Base-by-base conservation (phyloP, 92 coral and sea anemone genomes). In the Nematostella vectensis region DNA sequence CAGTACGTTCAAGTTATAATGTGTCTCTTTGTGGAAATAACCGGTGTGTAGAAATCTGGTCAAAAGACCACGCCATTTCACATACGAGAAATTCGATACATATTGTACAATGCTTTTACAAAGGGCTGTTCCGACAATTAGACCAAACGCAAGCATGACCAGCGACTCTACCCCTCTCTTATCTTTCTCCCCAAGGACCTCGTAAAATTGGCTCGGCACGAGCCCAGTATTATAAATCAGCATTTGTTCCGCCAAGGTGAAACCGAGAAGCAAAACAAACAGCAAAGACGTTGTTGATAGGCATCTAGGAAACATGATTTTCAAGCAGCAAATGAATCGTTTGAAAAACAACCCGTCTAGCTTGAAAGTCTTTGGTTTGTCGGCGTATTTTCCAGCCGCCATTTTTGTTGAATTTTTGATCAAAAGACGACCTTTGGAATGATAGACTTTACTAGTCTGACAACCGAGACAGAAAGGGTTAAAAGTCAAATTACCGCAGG, bases 181-280 rank as follows among this genome's bases (percentile, higher is more conserved):
- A 62, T 86, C 96, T 71, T 69, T 78, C 40, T 68, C 81, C 0
- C 88, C 82, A 53, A 93, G 69, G 10, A 79, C 85, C 60, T 86
- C 94, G 65, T 82, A 77, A 58, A 67, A 93, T 55, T 69, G 82
- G 31, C 99, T 93, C 47, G 99, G 88, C 52, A 93, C 75, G 29
- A 93, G 77, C 6, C 99, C 99, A 58, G 88, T 77, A 68, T 87
- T 87, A 74, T 93, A 93, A 26, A 82, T 56, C 19, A 93, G 27
- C 87, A 83, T 74, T 53, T 93, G 96, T 25, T 82, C 99, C 31
- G 81, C 83, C 47, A 91, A 57, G 1, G 95, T 65, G 15, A 91
- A 52, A 3, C 98, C 98, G 33, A 91, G 62, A 8, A 91, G 52
- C 37, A 82, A 40, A 18, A 78, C 71, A 36, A 91, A 82, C 33